Conservation (phyloP, 2,888 invertebrate genomes). For the Heliconius charithonia region DNA sequence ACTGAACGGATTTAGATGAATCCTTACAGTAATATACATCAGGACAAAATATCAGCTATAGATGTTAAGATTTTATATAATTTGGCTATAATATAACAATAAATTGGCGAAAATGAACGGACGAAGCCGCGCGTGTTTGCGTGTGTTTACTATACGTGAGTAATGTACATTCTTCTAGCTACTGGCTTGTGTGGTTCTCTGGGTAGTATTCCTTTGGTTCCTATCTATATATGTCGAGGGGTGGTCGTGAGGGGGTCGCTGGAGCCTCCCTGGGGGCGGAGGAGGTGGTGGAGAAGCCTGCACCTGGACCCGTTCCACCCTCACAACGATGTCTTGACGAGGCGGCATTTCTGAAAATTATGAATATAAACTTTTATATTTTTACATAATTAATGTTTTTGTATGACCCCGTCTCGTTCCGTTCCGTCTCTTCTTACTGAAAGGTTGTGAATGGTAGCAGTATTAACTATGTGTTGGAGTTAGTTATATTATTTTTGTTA, state of each 20-base stretch:
- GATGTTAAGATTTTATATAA: no score
- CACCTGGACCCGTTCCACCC: constrained; percentile 61
- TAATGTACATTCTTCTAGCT: constrained; percentile 12
- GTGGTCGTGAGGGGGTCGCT: constrained; percentile 77
- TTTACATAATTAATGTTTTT: constrained; percentile 22
- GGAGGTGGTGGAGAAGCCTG: constrained; percentile 65
- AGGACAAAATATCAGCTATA: no score
- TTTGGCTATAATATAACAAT: neutral
- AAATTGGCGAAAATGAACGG: no score
- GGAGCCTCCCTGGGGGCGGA: constrained; percentile 71
- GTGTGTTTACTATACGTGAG: neutral
- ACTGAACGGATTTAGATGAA: no score
- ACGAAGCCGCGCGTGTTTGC: neutral
- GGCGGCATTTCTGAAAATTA: constrained; percentile 69
- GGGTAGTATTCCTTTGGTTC: constrained; percentile 46
- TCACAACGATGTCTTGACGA: constrained; percentile 69
- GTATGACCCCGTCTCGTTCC: neutral
- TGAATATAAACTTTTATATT: constrained; percentile 23
- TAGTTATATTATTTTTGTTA: neutral
- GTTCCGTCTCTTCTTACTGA: neutral
- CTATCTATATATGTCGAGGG: constrained; percentile 68
- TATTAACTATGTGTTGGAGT: neutral
- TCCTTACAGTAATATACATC: no score
- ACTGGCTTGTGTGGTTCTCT: constrained; percentile 37
- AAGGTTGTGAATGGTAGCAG: neutral